Evolutionary conservation across 2,797 vertebrate species (phyloP), one percentile per base, ranked within the genome.

Genomic region (Pelobates cultripes): DNA sequence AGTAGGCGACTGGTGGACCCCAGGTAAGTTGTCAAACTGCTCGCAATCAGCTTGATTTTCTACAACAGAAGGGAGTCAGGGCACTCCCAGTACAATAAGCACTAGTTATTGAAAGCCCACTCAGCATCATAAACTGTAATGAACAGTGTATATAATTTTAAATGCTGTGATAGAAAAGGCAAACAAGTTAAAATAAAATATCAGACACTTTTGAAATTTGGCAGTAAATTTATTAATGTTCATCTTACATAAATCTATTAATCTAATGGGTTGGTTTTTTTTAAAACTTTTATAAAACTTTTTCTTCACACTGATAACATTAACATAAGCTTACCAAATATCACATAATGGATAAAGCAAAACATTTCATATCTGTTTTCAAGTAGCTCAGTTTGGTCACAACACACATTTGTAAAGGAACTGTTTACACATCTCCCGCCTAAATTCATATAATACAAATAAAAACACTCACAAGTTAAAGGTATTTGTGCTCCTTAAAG

Each of bases 231-330:
- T 86, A 84, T 70, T 88, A 87, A 82, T 87, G 86, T 83, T 86
- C 79, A 84, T 60, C 81, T 86, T 88, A 84, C 86, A 88, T 83
- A 87, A 89, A 83, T 84, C 85, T 83, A 86, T 41, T 17, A 73
- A 70, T 77, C 73, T 44, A 73, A 63, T 69, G 17, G 2, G 1
- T 28, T n/a, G 77, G 73, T 69, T 81, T 80, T 79, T 70, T 41
- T 86, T 85, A 1, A 28, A 75, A 61, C 79, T 81, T 80, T 72
- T 87, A 86, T 87, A 86, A 87, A 85, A 73, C 64, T 86, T 72
- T 73, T 86, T 86, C 66, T 74, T 72, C 86, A 87, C 85, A 86
- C 85, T 51, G 13, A 67, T 85, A 4, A 7, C 70, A 84, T 9
- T 60, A 79, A 89, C 85, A 86, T 75, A 85, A 83, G 28, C 83